Percentiles rank a stretch among this genome's conserved stretches.
phyloP scores from a whole-genome alignment of 2,888 invertebrate genomes.

The Argynnis bischoffii region DNA sequence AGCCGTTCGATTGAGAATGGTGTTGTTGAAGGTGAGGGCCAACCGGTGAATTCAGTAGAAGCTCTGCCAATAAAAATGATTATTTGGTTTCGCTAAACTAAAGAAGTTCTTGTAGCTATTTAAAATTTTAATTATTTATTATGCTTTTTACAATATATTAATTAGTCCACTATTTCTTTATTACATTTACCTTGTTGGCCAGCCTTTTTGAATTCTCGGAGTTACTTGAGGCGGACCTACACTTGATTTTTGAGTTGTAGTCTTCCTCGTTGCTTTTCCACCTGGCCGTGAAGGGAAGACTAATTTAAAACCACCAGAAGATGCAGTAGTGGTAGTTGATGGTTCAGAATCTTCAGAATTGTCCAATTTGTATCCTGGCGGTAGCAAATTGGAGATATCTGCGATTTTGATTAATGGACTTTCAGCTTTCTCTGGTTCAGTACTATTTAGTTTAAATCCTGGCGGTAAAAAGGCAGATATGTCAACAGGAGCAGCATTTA shows the following conservation, averaged over 20 bases:
- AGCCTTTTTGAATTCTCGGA: constrained; percentile 91
- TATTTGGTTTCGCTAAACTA: not conserved
- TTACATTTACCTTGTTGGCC: constrained; percentile 88
- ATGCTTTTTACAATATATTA: not conserved
- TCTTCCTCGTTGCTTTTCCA: constrained; percentile 81
- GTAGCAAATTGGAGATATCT: constrained; percentile 84
- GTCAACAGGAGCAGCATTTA: constrained; percentile 65
- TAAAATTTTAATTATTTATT: not conserved
- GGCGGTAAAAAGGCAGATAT: constrained; percentile 85
- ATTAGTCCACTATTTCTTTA: not conserved
- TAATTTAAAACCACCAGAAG: constrained; percentile 83
- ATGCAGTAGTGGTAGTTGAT: constrained; percentile 40
- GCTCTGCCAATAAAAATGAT: constrained; percentile 76
- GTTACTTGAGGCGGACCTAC: constrained; percentile 73
- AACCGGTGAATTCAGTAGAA: constrained; percentile 94
- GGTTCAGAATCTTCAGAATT: constrained; percentile 50
- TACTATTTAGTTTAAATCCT: constrained; percentile 74
- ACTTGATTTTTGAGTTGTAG: constrained; percentile 81
- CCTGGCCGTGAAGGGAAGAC: constrained; percentile 92
- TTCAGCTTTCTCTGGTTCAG: constrained; percentile 49
- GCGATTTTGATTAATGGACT: constrained; percentile 56
- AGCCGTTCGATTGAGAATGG: constrained; percentile 92
- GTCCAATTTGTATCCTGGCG: constrained; percentile 82
- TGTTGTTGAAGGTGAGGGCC: constrained; percentile 94
- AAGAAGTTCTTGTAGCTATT: not conserved